Conservation (phyloP, 2,113 vertebrate genomes). For the Dipodomys stephensi region DNA sequence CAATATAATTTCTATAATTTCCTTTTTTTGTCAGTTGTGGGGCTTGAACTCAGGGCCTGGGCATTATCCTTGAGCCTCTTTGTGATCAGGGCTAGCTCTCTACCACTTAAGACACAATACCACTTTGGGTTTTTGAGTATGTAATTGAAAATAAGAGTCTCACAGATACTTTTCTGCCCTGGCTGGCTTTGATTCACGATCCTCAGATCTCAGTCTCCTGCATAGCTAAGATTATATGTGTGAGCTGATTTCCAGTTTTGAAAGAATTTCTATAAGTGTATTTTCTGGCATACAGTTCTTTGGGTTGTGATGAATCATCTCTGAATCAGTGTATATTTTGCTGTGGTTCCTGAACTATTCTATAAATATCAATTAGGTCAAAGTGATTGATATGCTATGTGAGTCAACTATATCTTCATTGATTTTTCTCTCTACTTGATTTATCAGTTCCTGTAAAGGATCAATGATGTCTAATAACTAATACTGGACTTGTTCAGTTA, state of each 20-base stretch:
- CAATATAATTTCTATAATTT: neutral
- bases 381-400: neutral
- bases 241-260: too few species aligned
- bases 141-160: too few species aligned
- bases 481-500: neutral
- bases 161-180: too few species aligned
- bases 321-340: neutral
- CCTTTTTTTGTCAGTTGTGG: neutral
- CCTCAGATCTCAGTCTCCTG: too few species aligned
- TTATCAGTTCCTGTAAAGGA: neutral
- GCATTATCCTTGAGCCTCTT: too few species aligned
- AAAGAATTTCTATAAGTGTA: neutral
- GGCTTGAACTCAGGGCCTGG: too few species aligned
- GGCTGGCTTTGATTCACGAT: too few species aligned
- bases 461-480: neutral
- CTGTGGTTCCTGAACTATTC: neutral
- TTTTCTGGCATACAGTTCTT: neutral
- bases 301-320: neutral
- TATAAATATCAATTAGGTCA: neutral
- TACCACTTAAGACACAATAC: too few species aligned
- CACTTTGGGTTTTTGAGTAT: too few species aligned
- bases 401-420: neutral
- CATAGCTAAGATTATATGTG: too few species aligned
- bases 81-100: too few species aligned
- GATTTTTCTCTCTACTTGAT: slow-evolving; percentile 15